phyloP scores from a whole-genome alignment of 2,888 invertebrate species.

The Cosmorhoe ocellata region DNA sequence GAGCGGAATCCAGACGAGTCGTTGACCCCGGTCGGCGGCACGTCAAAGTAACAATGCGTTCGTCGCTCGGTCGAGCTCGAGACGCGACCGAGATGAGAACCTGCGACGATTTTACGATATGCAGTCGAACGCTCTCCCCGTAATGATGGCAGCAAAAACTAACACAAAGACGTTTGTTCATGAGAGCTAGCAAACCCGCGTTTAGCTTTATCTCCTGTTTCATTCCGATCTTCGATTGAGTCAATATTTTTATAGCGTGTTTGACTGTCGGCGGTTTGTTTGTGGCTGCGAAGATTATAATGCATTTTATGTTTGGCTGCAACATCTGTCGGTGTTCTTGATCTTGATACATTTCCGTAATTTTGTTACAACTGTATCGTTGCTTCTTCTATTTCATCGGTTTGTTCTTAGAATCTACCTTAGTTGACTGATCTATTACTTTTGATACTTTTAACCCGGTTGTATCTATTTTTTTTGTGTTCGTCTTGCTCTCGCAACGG shows the following conservation, averaged over 20 bases:
- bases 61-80: slow-evolving; percentile 54
- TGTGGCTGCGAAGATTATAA: slow-evolving; percentile 15
- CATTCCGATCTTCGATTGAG: slow-evolving; percentile 37
- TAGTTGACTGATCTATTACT: slow-evolving; percentile 16
- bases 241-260: slow-evolving; percentile 41
- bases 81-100: slow-evolving; percentile 43
- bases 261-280: slow-evolving; percentile 40
- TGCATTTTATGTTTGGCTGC: slow-evolving; percentile 16
- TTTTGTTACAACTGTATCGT: not conserved
- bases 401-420: no score
- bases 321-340: not conserved
- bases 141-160: slow-evolving; percentile 29
- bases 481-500: slow-evolving; percentile 23
- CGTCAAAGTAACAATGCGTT: slow-evolving; percentile 77
- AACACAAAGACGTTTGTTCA: slow-evolving; percentile 25
- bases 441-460: slow-evolving; percentile 18
- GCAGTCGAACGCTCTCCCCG: slow-evolving; percentile 31
- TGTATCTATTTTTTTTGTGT: slow-evolving; percentile 2
- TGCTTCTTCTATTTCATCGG: not conserved
- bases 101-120: slow-evolving; percentile 43
- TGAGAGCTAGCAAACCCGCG: slow-evolving; percentile 11
- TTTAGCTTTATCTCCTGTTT: slow-evolving; percentile 19
- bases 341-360: not conserved
- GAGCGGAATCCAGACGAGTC: slow-evolving; percentile 79
- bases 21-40: slow-evolving; percentile 73